phyloP scores from a whole-genome alignment of 2,888 invertebrate genomes.

The Oconnorella tubifera region DNA sequence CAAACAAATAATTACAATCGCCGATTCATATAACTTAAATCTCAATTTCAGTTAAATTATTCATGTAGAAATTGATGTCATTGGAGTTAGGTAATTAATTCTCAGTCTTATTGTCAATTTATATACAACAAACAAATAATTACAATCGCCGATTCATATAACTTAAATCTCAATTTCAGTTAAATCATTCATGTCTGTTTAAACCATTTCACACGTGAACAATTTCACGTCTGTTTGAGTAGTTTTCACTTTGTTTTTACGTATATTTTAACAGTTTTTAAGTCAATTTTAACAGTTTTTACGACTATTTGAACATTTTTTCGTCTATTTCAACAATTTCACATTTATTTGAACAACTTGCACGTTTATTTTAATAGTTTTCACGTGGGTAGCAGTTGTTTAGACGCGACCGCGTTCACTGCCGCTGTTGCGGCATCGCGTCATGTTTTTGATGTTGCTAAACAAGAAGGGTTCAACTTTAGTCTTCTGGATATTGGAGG shows the following conservation, averaged over 20 bases:
- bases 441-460: slow-evolving; percentile 71
- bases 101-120: background rate
- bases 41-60: no score
- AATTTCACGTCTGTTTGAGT: background rate
- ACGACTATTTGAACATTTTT: no score
- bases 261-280: background rate
- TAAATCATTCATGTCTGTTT: no score
- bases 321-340: no score
- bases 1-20: no score
- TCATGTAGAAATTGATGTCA: slow-evolving; percentile 74
- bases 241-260: background rate
- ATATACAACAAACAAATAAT: no score
- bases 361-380: slow-evolving; percentile 63
- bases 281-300: no score
- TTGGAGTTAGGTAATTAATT: slow-evolving; percentile 59
- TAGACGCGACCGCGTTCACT: slow-evolving; percentile 75
- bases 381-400: slow-evolving; percentile 91
- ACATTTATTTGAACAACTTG: background rate
- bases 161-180: no score
- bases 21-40: no score
- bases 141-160: no score
- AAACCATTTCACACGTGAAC: background rate
- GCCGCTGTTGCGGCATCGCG: slow-evolving; percentile 73
- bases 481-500: slow-evolving; percentile 78
- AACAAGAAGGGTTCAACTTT: slow-evolving; percentile 71